Conservation (phyloP, 2,113 vertebrate genomes). For the Calidris pugnax region DNA sequence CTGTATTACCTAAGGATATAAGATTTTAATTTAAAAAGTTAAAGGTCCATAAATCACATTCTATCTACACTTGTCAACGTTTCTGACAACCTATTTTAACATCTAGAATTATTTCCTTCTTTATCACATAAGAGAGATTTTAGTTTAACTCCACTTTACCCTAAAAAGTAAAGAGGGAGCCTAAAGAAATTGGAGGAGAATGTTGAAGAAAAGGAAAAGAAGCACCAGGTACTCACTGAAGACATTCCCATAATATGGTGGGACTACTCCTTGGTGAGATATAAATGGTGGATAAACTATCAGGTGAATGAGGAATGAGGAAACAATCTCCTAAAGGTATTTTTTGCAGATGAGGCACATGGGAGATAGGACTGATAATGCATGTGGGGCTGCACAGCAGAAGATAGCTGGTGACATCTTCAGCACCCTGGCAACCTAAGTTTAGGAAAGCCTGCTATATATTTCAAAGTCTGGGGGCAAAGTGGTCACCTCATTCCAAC, state of each 20-base stretch:
- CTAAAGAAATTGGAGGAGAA: neutral
- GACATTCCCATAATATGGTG: neutral
- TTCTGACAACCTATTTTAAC: slow-evolving; percentile 77
- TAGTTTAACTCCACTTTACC: slow-evolving; percentile 58
- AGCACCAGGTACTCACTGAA: neutral
- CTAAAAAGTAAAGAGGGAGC: slow-evolving; percentile 9
- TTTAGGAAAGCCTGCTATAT: neutral
- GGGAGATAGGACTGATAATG: neutral
- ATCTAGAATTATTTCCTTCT: slow-evolving; percentile 74
- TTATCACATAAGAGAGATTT: slow-evolving; percentile 68
- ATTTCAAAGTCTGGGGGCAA: neutral
- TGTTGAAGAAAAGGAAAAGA: neutral
- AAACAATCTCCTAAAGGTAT: neutral
- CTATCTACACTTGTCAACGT: slow-evolving; percentile 76
- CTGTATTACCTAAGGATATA: slow-evolving; percentile 72
- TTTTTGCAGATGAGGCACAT: neutral
- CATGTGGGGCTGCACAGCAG: neutral
- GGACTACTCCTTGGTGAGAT: neutral
- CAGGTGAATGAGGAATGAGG: neutral
- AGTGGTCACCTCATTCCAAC: neutral
- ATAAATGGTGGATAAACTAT: neutral
- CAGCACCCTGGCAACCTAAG: neutral
- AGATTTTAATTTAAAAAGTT: slow-evolving; percentile 79
- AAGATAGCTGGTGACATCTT: neutral
- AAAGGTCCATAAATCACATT: slow-evolving; percentile 76